Base-by-base conservation (phyloP, 2,113 vertebrate species). In the Solea solea region DNA sequence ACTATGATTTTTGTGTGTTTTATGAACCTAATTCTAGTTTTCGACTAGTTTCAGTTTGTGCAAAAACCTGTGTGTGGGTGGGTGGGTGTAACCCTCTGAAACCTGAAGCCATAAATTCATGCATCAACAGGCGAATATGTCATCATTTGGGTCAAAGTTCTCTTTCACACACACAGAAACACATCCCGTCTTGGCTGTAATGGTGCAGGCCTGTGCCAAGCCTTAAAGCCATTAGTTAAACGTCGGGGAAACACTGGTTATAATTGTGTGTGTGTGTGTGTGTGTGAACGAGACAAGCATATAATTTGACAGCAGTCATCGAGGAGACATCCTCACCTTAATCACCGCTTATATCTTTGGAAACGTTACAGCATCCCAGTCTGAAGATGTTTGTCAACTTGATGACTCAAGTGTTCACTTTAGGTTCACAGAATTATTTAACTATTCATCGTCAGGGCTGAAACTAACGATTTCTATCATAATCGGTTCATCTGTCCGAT, bases 101-200 rank as follows among this genome's bases (percentile, higher is more conserved):
- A 71, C 53, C 14, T 12, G 7, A 10, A 51, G 46, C 46, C 60
- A 77, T 82, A 84, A 78, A 77, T 50, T 49, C 46, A 52, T 44
- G 27, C 34, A 44, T 54, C 41, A 45, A 28, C 56, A 46, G 12
- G 71, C 6, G 2, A n/a, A 28, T 2, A 4, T 44, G 10, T 67
- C 11, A 28, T 9, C 25, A 34, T 57, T 1, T 40, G 28, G 77
- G 72, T 74, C 74, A 72, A 77, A 79, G 72, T 63, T 79, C 11
- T 9, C 62, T 61, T 53, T 61, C 34, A 53, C 51, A 54, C 52
- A 14, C 28, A 13, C 53, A 39, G 28, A 27, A 7, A 64, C 11
- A 57, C 53, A 46, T 25, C 46, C 40, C 46, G 8, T 9, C 13
- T 13, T 4, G 34, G 9, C 14, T 10, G 25, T 53, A n/a, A 16